Percentiles rank a stretch among this genome's conserved stretches.
phyloP scores from a whole-genome alignment of 2,888 invertebrate genomes.

The Drosophila macrothrix region DNA sequence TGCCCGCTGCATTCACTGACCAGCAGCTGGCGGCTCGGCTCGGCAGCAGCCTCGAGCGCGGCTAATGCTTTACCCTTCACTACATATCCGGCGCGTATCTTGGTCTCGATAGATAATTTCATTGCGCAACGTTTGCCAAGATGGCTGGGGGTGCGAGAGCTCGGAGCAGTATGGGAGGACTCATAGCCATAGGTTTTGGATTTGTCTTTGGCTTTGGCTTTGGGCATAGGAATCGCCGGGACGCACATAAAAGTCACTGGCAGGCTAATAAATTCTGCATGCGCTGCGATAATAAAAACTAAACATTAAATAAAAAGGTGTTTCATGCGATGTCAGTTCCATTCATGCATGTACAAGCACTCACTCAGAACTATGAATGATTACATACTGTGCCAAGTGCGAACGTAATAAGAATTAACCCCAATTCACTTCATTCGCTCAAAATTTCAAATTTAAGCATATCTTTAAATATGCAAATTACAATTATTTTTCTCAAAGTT shows the following conservation, averaged over 20 bases:
- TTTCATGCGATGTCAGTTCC: constrained; percentile 47
- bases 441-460: background rate
- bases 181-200: constrained; percentile 1
- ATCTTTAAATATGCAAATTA: too few species aligned
- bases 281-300: constrained; percentile 70
- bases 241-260: constrained; percentile 60
- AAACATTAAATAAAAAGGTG: constrained; percentile 80
- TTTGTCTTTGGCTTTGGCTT: background rate
- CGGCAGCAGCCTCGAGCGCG: constrained; percentile 12
- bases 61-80: constrained; percentile 48
- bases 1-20: constrained; percentile 30
- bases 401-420: background rate
- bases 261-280: constrained; percentile 65
- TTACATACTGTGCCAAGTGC: constrained; percentile 16
- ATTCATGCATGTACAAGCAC: constrained; percentile 51
- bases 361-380: constrained; percentile 31
- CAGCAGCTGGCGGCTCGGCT: constrained; percentile 17
- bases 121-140: constrained; percentile 37
- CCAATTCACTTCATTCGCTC: background rate
- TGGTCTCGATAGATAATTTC: constrained; percentile 51
- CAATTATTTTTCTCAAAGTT: background rate
- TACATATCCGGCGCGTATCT: constrained; percentile 31
- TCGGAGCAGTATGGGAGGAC: background rate
- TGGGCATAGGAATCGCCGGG: background rate
- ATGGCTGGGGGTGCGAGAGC: background rate